Evolutionary conservation across 2,888 invertebrate species (phyloP), one percentile per base, ranked within the genome.

Genomic region (Drosophila neotestacea): DNA sequence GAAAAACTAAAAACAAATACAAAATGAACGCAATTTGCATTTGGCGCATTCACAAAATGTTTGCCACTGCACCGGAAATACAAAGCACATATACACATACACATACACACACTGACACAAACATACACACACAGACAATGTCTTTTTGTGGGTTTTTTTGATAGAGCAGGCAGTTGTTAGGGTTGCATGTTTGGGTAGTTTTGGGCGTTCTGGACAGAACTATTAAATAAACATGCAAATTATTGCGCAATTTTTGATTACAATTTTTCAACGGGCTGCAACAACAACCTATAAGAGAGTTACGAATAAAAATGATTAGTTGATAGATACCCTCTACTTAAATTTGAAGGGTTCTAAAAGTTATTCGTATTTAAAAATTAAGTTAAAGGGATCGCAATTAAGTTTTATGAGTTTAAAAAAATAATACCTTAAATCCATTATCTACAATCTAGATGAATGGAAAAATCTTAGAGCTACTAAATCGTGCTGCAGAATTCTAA

Each of bases 171-270:
- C 30, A 6, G 27, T 32, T 32, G n/a, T 58, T n/a, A 39, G 46
- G 30, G 46, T 46, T 39, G 47, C 28, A 22, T 61, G 55, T 62
- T 44, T 48, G 48, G 58, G 42, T 10, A 42, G 55, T 42, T 68
- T 46, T 48, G 55, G 30, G 27, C 42, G 62, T 61, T 59, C 60
- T 58, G 63, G 60, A 63, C 64, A 68, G 51, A 48, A 76, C 89
- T 80, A 89, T 89, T 89, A 89, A 89, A 85, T 89, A 89, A 85
- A 85, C 85, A 85, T 85, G 85, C 88, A 85, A 89, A 85, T 85
- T 85, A 85, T 85, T 89, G 88, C 89, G 88, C 89, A 85, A 89
- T 85, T 85, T 85, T 85, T 85, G 85, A 85, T 89, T 89, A 85
- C 89, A 85, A 81, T 85, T 89, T 88, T 84, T 88, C 81, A 83